Percentiles rank a stretch among this genome's conserved stretches.
phyloP scores from a whole-genome alignment of 2,888 invertebrate species.

The Hypolimnas misippus region DNA sequence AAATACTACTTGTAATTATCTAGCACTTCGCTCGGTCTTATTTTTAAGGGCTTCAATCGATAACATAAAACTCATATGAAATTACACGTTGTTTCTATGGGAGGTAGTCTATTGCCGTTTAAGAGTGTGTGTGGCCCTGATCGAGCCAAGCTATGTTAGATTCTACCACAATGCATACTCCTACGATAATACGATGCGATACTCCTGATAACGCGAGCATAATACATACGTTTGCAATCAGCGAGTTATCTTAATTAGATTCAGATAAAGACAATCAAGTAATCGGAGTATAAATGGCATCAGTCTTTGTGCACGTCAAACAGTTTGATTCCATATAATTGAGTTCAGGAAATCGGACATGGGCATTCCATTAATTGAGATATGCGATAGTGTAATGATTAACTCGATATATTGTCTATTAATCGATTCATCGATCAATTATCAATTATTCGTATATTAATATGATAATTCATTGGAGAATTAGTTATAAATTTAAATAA shows the following conservation, averaged over 20 bases:
- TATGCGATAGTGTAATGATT: conserved; percentile 15
- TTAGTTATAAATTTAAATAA: too few relatives aligned
- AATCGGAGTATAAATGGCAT: conserved; percentile 49
- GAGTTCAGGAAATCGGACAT: conserved; percentile 67
- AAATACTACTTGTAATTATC: too few relatives aligned
- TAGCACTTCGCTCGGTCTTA: too few relatives aligned
- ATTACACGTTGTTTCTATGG: too few relatives aligned
- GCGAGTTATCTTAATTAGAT: conserved; percentile 41
- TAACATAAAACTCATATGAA: too few relatives aligned
- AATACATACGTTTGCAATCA: conserved; percentile 23
- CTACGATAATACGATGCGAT: too few relatives aligned
- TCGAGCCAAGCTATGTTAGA: too few relatives aligned
- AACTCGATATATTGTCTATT: neutral
- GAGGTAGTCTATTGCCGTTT: too few relatives aligned
- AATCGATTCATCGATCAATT: conserved; percentile 3
- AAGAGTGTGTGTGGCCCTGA: too few relatives aligned
- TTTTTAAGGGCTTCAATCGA: too few relatives aligned
- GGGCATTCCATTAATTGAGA: conserved; percentile 41
- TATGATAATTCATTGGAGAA: neutral
- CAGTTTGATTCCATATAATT: conserved; percentile 64
- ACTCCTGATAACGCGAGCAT: neutral
- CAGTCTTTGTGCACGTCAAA: conserved; percentile 55
- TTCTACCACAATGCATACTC: too few relatives aligned
- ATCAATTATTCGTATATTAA: too few relatives aligned
- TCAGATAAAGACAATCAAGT: conserved; percentile 51